Base-by-base conservation (phyloP, 2,113 vertebrate species). In the Clarias batrachus region DNA sequence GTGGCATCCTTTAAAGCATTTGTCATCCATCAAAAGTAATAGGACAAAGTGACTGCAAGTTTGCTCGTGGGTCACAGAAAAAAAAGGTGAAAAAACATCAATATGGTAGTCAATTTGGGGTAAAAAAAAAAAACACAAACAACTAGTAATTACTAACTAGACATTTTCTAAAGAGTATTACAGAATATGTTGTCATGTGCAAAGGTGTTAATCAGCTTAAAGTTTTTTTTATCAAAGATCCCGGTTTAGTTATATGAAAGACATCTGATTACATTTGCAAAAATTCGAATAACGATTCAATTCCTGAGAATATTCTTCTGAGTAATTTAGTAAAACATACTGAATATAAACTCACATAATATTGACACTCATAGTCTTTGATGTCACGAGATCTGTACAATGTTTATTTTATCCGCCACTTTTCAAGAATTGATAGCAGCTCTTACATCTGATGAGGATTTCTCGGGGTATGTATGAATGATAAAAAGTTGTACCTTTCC, bases 171-270 rank as follows among this genome's bases (percentile, higher is more conserved):
- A 60, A 70, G 5, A 60, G 7, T 1, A 25, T 54, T 23, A 21
- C n/a, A 30, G 84, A 56, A 79, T 78, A 68, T 57, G 12, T 74
- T 84, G 33, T 30, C 3, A 30, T 37, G 0, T 56, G 84, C 17
- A 54, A 66, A 79, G n/a, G 63, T 56, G 84, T 65, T 77, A 63
- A 78, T 78, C 21, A 84, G 23, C 21, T n/a, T 33, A 23, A 48
- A 71, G 57, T 56, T 41, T 33, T n/a, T n/a, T 27, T 79, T 74
- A 66, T 79, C 62, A 68, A 37, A 56, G 41, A 66, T 79, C 13
- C 79, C 62, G 14, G 19, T 68, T 7, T 68, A n/a, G 56, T 56
- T 16, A 33, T 48, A 56, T 83, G 63, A 83, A 83, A 70, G 63
- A 56, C 27, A 37, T 56, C 52, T 63, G 74, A 79, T 57, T 56